phyloP scores from a whole-genome alignment of 2,113 vertebrate species.

The Mellivora capensis region DNA sequence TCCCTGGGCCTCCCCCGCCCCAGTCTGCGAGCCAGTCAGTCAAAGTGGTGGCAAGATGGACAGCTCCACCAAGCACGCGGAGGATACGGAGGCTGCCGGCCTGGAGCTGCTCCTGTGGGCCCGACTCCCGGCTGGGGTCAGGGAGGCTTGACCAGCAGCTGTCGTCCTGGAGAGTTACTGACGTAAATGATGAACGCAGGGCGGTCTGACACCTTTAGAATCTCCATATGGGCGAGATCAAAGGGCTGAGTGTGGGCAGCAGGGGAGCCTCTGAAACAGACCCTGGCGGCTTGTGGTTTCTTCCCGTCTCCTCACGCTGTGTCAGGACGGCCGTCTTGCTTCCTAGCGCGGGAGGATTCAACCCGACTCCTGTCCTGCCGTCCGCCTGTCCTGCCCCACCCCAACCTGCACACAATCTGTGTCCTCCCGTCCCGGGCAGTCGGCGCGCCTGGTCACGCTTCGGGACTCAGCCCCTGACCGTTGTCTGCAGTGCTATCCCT shows the following conservation, averaged over 20 bases:
- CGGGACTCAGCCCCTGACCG: not conserved
- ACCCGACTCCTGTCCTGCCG: not conserved
- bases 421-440: not conserved
- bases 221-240: not conserved
- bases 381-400: rapidly evolving
- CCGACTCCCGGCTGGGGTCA: not conserved
- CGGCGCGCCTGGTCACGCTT: not conserved
- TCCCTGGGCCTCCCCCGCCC: not conserved
- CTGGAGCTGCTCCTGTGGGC: rapidly evolving
- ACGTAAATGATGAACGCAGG: not conserved
- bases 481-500: not conserved
- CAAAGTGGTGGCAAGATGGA: not conserved
- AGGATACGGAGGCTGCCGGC: not conserved
- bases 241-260: not conserved
- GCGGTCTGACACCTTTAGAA: not conserved
- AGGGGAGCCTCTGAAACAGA: not conserved
- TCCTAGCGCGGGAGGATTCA: not conserved
- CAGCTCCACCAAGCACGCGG: not conserved
- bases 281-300: not conserved
- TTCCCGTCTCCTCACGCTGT: not conserved
- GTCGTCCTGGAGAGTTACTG: not conserved
- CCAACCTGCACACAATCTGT: not conserved
- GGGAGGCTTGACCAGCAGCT: not conserved
- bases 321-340: not conserved
- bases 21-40: not conserved